phyloP scores from a whole-genome alignment of 1,140 invertebrate species.

The Delia radicum region DNA sequence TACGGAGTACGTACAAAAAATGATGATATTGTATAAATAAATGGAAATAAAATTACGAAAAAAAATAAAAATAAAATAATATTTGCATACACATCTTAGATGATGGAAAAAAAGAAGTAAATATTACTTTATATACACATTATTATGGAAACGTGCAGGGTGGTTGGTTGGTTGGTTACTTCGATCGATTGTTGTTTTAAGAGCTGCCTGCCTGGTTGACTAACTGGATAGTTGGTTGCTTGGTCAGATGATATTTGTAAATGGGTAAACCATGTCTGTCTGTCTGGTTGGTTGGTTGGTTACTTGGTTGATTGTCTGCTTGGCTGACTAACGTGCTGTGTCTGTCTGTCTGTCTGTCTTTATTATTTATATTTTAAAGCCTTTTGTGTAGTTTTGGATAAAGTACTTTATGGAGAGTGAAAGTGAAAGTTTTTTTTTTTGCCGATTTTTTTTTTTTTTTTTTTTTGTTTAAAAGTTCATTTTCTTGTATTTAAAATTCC shows the following conservation, averaged over 20 bases:
- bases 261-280: neutral
- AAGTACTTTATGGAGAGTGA: slow-evolving; percentile 35
- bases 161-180: neutral
- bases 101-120: neutral
- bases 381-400: no score
- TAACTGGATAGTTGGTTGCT: no score
- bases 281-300: neutral
- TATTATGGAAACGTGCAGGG: neutral
- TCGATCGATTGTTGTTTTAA: no score
- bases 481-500: slow-evolving; percentile 2
- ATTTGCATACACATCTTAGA: slow-evolving; percentile 20
- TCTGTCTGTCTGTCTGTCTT: no score
- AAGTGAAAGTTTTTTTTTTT: slow-evolving; percentile 46
- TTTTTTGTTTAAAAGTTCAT: slow-evolving; percentile 9
- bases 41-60: neutral
- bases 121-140: no score
- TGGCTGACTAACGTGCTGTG: no score
- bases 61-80: neutral
- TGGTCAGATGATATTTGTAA: no score
- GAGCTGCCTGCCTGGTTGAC: neutral
- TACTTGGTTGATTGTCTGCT: neutral
- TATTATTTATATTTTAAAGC: no score
- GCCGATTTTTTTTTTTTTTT: neutral
- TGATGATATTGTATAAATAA: neutral
- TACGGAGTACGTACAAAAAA: no score